Evolutionary conservation across 2,888 invertebrate species (phyloP), one percentile per base, ranked within the genome.

Genomic region (Didymodactylos carnosus): DNA sequence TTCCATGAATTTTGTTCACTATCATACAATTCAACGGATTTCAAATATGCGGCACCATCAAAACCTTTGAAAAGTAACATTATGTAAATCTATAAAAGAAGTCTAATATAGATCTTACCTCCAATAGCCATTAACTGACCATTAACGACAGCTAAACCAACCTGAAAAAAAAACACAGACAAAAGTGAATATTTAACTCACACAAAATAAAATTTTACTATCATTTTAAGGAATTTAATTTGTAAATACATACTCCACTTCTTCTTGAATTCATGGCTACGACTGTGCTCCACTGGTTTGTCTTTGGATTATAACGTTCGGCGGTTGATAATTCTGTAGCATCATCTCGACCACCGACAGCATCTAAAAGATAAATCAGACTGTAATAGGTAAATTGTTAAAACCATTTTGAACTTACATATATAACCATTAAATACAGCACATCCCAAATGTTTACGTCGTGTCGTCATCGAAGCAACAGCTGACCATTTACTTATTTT

Each of bases 231-330:
- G n/a, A n/a, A n/a, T 23, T 23, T 49, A 4, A 4, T 25, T 3
- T 25, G 2, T 25, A 49, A 62, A 14, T 62, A 3, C 35, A 14
- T 62, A 62, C 95, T 83, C 98, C 97, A 84, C 93, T 93, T 80
- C 98, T 87, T 77, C 97, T 87, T 5, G 94, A 94, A 78, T 93
- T 95, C 97, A 98, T 98, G 69, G 97, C 95, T 69, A 97, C 94
- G 80, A 98, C 94, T 1, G 97, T 94, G 81, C 92, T 91, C 98
- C 98, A 98, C 76, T 91, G 89, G 86, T 97, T 94, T 53, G 91
- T 91, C 80, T 90, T 89, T n/a, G 95, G 94, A 86, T 94, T 94
- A 85, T 94, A 98, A 76, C 93, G 87, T 83, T 93, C 93, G 0
- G 92, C 92, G 78, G 90, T 90, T 76, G 92, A 92, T 70, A 98